Evolutionary conservation across 2,797 vertebrate genomes (phyloP).

Genomic region (Clarias pachynema): DNA sequence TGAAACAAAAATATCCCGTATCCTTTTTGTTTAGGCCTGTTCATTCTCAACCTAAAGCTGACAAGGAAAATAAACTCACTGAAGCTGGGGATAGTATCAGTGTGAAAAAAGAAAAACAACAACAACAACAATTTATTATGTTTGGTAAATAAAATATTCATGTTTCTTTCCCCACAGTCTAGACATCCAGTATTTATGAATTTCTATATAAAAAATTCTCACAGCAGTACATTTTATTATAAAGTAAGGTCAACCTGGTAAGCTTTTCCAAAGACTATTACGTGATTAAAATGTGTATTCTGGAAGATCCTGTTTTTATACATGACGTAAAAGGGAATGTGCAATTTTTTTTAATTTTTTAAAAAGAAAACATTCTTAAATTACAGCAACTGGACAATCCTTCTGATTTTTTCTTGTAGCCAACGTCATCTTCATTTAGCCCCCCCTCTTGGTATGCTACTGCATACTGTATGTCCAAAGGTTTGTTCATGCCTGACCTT

Average conservation of each 20-base stretch:
- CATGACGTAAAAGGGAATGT: not conserved
- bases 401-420: too few relatives aligned
- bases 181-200: not conserved
- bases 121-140: not conserved
- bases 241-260: not conserved
- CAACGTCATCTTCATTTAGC: not conserved
- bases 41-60: slow-evolving; percentile 36
- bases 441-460: too few relatives aligned
- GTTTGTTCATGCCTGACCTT: too few relatives aligned
- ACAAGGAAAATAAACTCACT: slow-evolving; percentile 37
- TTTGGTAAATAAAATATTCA: not conserved
- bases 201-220: not conserved
- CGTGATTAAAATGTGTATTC: not conserved
- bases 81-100: not conserved
- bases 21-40: slow-evolving; percentile 36
- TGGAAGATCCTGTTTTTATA: not conserved
- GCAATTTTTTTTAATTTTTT: not conserved
- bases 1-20: not conserved
- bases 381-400: too few relatives aligned
- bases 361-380: not conserved
- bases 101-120: not conserved
- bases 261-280: not conserved
- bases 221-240: too few relatives aligned
- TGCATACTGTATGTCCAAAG: too few relatives aligned
- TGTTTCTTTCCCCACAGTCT: not conserved